phyloP scores from a whole-genome alignment of 2,797 vertebrate species.

The Mionectes olivaceus region DNA sequence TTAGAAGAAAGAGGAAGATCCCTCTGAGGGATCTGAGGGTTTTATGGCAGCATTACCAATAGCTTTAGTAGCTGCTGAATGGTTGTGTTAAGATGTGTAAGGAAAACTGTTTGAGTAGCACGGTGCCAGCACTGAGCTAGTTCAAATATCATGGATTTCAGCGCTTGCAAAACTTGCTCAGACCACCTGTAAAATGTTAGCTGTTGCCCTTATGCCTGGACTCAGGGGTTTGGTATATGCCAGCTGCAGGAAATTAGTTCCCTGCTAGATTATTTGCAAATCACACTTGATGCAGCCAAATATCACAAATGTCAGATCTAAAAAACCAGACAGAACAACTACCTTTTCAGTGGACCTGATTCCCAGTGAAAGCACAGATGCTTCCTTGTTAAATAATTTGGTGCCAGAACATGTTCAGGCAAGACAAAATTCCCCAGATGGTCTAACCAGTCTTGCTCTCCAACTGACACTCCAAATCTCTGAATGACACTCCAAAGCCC shows the following conservation, averaged over 20 bases:
- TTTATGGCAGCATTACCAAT: background rate
- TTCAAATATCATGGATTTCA: background rate
- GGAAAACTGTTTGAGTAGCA: background rate
- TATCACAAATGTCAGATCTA: background rate
- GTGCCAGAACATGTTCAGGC: background rate
- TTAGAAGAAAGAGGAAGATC: background rate
- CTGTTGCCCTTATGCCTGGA: too few relatives aligned
- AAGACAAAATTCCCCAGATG: background rate
- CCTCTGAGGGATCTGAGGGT: too few relatives aligned
- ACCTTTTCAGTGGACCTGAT: background rate
- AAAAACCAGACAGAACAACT: background rate
- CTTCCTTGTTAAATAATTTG: background rate
- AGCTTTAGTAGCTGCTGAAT: background rate
- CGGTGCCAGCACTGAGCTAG: background rate
- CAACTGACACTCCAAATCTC: background rate
- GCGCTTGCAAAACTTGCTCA: background rate
- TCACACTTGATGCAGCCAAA: background rate
- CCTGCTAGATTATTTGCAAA: background rate
- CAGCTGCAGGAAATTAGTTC: background rate
- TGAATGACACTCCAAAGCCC: background rate
- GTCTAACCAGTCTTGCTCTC: background rate
- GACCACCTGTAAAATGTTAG: background rate
- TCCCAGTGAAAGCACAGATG: background rate
- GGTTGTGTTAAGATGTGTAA: background rate
- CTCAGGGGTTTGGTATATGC: accelerated